phyloP scores from a whole-genome alignment of 2,888 invertebrate species.

The Stenoptilia bipunctidactyla region DNA sequence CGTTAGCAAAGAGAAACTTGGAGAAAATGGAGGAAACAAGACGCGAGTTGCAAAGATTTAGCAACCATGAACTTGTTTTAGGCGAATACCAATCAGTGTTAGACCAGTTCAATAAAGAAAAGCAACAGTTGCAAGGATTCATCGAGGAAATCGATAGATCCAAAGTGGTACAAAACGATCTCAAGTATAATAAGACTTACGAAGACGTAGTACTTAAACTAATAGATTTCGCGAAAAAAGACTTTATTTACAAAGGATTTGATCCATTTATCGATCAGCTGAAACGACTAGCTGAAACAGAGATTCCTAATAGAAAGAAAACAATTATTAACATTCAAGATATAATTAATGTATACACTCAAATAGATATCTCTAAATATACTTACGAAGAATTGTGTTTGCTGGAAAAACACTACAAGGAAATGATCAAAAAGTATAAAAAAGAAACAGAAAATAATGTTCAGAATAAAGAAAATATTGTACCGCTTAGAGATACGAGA shows the following conservation, averaged over 20 bases:
- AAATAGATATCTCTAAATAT: conserved; percentile 51
- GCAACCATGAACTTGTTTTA: conserved; percentile 52
- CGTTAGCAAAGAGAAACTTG: conserved; percentile 52
- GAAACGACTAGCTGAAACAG: conserved; percentile 44
- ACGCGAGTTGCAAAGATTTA: conserved; percentile 53
- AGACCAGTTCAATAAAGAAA: conserved; percentile 45
- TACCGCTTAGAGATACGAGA: conserved; percentile 21
- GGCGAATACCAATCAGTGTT: conserved; percentile 47
- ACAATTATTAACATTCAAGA: conserved; percentile 45
- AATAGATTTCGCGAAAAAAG: conserved; percentile 58
- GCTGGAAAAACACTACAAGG: conserved; percentile 57
- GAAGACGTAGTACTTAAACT: conserved; percentile 58
- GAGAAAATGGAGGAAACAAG: conserved; percentile 61
- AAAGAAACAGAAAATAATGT: conserved; percentile 17
- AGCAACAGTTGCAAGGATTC: conserved; percentile 44
- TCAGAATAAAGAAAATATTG: conserved; percentile 37
- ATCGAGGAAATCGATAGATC: conserved; percentile 57
- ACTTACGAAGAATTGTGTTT: conserved; percentile 59
- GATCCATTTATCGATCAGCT: conserved; percentile 58
- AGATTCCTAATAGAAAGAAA: conserved; percentile 41
- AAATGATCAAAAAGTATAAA: conserved; percentile 53
- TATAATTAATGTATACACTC: conserved; percentile 49
- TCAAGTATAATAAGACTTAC: conserved; percentile 57
- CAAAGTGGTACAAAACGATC: conserved; percentile 43
- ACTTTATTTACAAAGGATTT: conserved; percentile 60